Evolutionary conservation across 2,797 vertebrate species (phyloP).

Genomic region (Diglossa cyanea): DNA sequence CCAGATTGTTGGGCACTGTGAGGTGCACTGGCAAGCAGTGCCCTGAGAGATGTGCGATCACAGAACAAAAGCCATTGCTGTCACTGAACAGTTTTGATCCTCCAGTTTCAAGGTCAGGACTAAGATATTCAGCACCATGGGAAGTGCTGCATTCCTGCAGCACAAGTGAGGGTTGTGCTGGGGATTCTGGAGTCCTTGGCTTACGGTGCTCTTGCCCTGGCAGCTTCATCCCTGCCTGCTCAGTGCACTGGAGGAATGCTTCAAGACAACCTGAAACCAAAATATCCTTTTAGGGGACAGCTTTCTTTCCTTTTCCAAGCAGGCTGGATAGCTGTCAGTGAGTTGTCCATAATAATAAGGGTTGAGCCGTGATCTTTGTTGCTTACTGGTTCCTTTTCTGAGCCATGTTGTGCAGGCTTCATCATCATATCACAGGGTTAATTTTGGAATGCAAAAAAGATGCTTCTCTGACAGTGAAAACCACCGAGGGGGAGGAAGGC

Average conservation of each 20-base stretch:
- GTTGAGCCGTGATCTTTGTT: background rate
- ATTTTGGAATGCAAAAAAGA: slow-evolving; percentile 41
- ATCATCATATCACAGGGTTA: background rate
- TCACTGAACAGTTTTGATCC: background rate
- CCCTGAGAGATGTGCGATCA: background rate
- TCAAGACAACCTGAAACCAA: background rate
- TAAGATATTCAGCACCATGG: background rate
- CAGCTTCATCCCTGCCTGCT: background rate
- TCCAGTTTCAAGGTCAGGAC: background rate
- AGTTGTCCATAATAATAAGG: background rate
- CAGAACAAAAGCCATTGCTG: background rate
- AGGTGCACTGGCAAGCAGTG: background rate
- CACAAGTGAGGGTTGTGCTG: background rate
- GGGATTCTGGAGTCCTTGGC: background rate
- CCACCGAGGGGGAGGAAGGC: slow-evolving; percentile 8
- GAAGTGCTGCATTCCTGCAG: background rate
- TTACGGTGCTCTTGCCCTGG: background rate
- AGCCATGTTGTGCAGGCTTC: background rate
- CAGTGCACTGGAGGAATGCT: background rate
- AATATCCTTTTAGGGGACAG: background rate
- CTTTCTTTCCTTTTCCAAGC: background rate
- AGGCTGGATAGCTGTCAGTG: background rate
- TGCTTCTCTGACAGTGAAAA: slow-evolving; percentile 47
- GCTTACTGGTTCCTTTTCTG: background rate
- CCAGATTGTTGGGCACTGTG: background rate